A percentile compares a stretch with the other conserved stretches of the same genome.
These are phyloP conservation scores for Halcyon leucocephala DNA, from an alignment of 2,797 vertebrate species.

Conservation along the genomic window DNA sequence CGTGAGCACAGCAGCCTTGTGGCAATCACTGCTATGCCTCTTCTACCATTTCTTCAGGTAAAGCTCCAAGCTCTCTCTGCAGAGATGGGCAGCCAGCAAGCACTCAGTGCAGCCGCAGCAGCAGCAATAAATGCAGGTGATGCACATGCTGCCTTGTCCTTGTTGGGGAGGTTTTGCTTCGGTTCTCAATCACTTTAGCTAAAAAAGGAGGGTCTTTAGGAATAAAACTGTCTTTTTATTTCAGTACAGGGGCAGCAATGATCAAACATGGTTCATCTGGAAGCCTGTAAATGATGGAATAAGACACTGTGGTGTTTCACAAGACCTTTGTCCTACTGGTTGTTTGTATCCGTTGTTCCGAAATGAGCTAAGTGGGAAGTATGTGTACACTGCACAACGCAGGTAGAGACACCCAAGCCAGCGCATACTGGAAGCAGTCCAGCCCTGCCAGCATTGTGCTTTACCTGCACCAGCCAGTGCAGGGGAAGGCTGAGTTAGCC, in stretches of 20 bases:
- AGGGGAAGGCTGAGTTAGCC: not conserved
- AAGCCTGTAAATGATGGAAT: not conserved
- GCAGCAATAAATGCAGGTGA: not conserved
- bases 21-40: not conserved
- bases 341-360: conserved; percentile 19
- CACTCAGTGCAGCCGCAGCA: not conserved
- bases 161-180: not conserved
- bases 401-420: not conserved
- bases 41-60: not conserved
- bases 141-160: not conserved
- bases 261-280: not conserved
- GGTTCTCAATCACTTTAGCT: not conserved
- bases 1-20: not conserved
- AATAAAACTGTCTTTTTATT: not conserved
- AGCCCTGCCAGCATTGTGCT: not conserved
- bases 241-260: not conserved
- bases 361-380: not conserved
- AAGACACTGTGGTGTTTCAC: not conserved
- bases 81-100: not conserved
- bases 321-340: not conserved
- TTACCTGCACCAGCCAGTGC: not conserved
- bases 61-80: not conserved
- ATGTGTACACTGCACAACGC: not conserved
- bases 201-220: not conserved
- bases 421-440: not conserved